Evolutionary conservation across 2,888 invertebrate genomes (phyloP).

Genomic region (Ephialtes manifestator): DNA sequence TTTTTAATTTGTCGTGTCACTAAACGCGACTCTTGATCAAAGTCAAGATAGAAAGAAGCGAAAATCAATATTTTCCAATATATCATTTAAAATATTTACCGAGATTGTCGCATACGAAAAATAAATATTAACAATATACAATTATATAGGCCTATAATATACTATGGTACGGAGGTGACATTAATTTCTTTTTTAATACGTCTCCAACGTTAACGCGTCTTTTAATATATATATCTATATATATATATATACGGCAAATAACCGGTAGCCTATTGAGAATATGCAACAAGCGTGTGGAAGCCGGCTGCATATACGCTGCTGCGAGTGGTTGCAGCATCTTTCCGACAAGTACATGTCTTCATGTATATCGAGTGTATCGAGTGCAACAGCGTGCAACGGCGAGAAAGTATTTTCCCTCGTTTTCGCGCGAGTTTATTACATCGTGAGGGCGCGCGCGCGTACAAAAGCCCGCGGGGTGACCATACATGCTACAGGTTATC

Average conservation of each 20-base stretch:
- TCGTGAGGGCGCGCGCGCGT: slow-evolving; percentile 32
- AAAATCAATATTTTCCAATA: too few relatives aligned
- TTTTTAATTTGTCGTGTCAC: too few relatives aligned
- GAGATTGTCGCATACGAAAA: too few relatives aligned
- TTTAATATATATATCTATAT: not conserved
- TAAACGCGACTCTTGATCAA: too few relatives aligned
- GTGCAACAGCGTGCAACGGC: slow-evolving; percentile 34
- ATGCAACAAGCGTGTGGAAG: slow-evolving; percentile 1
- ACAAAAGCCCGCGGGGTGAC: slow-evolving; percentile 30
- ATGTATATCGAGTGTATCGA: not conserved
- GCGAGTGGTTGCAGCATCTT: not conserved
- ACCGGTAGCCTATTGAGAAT: slow-evolving; percentile 6
- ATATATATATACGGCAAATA: not conserved
- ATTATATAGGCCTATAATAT: too few relatives aligned
- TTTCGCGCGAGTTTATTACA: slow-evolving; percentile 27
- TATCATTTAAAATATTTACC: too few relatives aligned
- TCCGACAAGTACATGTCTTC: not conserved
- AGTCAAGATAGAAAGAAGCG: too few relatives aligned
- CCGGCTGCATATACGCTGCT: not conserved
- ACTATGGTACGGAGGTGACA: too few relatives aligned
- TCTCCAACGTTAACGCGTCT: not conserved
- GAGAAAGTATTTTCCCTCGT: slow-evolving; percentile 42
- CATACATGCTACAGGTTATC: slow-evolving; percentile 67
- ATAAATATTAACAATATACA: too few relatives aligned
- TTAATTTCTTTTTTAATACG: too few relatives aligned